Percentiles rank a stretch among this genome's conserved stretches.
These are phyloP conservation scores for Neodiprion fabricii DNA, from an alignment of 1,140 invertebrate genomes.

Conservation along the genomic window DNA sequence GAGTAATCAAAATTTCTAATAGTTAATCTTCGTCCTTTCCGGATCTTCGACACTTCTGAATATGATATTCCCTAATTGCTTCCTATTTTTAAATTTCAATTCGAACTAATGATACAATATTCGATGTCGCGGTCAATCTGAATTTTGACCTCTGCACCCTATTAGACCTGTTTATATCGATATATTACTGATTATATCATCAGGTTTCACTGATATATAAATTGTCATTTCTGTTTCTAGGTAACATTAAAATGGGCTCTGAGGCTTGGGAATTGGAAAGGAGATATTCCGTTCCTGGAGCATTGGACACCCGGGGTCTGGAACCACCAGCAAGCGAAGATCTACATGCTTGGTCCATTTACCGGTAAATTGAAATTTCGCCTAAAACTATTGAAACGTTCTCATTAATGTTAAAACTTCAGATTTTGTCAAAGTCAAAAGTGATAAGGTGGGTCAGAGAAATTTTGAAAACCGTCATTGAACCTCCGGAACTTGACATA, in stretches of 20 bases:
- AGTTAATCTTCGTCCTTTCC: too few relatives aligned
- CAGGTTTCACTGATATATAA: too few relatives aligned
- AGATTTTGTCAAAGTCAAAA: not conserved
- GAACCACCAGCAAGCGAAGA: constrained; percentile 78
- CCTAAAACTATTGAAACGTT: not conserved
- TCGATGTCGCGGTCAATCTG: too few relatives aligned
- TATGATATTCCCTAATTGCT: too few relatives aligned
- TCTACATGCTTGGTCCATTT: constrained; percentile 95
- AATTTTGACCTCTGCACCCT: too few relatives aligned
- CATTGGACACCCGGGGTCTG: constrained; percentile 69
- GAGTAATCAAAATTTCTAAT: too few relatives aligned
- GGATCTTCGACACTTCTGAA: too few relatives aligned
- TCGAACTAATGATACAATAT: too few relatives aligned
- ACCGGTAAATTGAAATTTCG: constrained; percentile 68
- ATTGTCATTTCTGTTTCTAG: constrained; percentile 6
- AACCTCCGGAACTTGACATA: not conserved
- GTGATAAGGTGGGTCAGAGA: not conserved
- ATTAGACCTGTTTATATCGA: too few relatives aligned
- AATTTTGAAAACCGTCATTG: not conserved
- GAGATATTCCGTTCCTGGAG: constrained; percentile 83
- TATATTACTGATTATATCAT: too few relatives aligned
- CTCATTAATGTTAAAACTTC: too few relatives aligned
- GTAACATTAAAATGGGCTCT: constrained; percentile 50
- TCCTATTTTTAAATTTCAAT: too few relatives aligned
- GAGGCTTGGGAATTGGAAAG: constrained; percentile 74